Conservation (phyloP, 2,888 invertebrate species). For the Pedicia rivosa region DNA sequence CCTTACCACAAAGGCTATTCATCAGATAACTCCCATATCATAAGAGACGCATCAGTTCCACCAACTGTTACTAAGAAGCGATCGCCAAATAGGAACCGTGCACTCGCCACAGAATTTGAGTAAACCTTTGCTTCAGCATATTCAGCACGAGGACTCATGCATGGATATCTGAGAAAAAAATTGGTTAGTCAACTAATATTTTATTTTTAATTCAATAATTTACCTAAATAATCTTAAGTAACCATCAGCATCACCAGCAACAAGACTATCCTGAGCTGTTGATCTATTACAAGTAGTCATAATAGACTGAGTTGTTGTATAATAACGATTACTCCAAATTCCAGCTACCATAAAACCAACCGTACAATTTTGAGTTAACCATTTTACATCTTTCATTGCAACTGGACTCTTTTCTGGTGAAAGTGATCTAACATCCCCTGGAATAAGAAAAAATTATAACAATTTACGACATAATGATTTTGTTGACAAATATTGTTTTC, state of each 20-base stretch:
- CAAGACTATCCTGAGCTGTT: slow-evolving; percentile 65
- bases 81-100: slow-evolving; percentile 74
- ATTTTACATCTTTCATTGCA: slow-evolving; percentile 81
- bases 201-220: slow-evolving; percentile 2
- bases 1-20: slow-evolving; percentile 34
- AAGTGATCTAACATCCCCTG: slow-evolving; percentile 79
- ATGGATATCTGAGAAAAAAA: slow-evolving; percentile 50
- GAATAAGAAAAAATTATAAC: slow-evolving; percentile 16
- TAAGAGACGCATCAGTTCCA: slow-evolving; percentile 73
- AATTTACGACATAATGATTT: slow-evolving; percentile 4
- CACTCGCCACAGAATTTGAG: slow-evolving; percentile 63
- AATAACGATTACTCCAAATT: slow-evolving; percentile 82
- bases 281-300: slow-evolving; percentile 68
- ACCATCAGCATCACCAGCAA: slow-evolving; percentile 81
- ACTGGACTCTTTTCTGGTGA: slow-evolving; percentile 77
- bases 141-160: slow-evolving; percentile 70
- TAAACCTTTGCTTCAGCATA: slow-evolving; percentile 81
- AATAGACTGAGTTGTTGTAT: slow-evolving; percentile 69
- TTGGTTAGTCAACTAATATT: neutral
- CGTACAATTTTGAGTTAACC: slow-evolving; percentile 75
- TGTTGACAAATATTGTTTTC: too few species aligned
- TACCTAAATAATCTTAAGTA: slow-evolving; percentile 70
- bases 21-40: slow-evolving; percentile 74
- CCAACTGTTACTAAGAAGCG: slow-evolving; percentile 72
- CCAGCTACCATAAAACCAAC: slow-evolving; percentile 79